A percentile compares a stretch with the other conserved stretches of the same genome.
phyloP scores from a whole-genome alignment of 92 coral and sea anemone genomes.

The Meandrina meandrites region DNA sequence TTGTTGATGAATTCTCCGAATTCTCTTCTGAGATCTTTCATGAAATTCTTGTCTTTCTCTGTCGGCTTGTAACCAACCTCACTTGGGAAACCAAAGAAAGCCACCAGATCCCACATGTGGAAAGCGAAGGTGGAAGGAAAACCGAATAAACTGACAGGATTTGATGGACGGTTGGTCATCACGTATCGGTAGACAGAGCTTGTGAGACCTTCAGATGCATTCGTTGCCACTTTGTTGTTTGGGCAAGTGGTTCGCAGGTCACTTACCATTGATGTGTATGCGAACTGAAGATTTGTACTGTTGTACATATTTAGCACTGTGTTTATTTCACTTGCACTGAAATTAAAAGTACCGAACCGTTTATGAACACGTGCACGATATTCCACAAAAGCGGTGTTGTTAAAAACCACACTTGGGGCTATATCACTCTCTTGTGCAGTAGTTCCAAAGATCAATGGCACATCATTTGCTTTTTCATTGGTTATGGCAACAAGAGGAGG shows the following conservation, averaged over 20 bases:
- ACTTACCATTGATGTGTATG: too few relatives aligned
- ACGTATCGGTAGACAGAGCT: slow-evolving; percentile 63
- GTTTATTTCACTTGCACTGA: too few relatives aligned
- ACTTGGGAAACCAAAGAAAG: slow-evolving; percentile 62
- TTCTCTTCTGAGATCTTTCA: slow-evolving; percentile 54
- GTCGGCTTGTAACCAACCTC: slow-evolving; percentile 48
- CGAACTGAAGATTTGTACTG: too few relatives aligned
- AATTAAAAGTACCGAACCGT: too few relatives aligned
- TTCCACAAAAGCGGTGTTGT: too few relatives aligned
- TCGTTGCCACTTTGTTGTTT: slow-evolving; percentile 53
- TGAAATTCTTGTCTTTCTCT: slow-evolving; percentile 36
- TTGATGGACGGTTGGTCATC: slow-evolving; percentile 53
- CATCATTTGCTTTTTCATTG: too few relatives aligned
- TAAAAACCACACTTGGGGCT: too few relatives aligned
- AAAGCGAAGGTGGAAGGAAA: slow-evolving; percentile 48
- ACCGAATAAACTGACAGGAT: slow-evolving; percentile 18
- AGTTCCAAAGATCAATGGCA: too few relatives aligned
- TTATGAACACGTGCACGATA: too few relatives aligned
- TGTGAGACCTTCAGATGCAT: slow-evolving; percentile 50
- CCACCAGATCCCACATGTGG: slow-evolving; percentile 73
- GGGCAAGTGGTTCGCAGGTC: slow-evolving; percentile 40
- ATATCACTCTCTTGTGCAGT: too few relatives aligned
- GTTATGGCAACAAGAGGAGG: too few relatives aligned
- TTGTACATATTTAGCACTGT: too few relatives aligned
- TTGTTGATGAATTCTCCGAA: slow-evolving; percentile 44